Evolutionary conservation across 2,888 invertebrate species (phyloP).

Genomic region (Metopia argyrocephala): DNA sequence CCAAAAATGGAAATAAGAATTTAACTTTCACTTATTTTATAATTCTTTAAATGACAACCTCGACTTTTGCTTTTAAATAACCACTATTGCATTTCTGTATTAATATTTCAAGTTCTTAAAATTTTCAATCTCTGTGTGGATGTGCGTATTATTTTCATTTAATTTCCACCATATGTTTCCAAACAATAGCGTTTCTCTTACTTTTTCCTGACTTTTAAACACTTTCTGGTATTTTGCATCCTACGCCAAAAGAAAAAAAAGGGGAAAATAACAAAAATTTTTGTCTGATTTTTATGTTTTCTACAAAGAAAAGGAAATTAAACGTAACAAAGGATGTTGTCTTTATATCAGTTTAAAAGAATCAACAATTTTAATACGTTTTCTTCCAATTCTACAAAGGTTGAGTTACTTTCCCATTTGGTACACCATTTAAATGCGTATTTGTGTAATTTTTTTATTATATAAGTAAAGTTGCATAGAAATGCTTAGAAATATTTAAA

Average conservation of each 20-base stretch:
- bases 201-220: background rate
- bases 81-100: background rate
- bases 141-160: conserved; percentile 21
- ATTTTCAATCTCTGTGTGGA: background rate
- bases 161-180: conserved; percentile 42
- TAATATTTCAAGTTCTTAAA: background rate
- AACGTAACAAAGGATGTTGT: conserved; percentile 39
- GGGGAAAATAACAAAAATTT: background rate
- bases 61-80: background rate
- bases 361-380: background rate
- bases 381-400: background rate
- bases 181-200: background rate
- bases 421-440: conserved; percentile 12
- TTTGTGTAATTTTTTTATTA: background rate
- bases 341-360: conserved; percentile 24
- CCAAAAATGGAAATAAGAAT: background rate
- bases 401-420: conserved; percentile 15
- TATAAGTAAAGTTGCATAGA: background rate
- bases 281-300: background rate
- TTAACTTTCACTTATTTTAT: conserved; percentile 1
- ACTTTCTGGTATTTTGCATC: background rate
- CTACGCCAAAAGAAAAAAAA: background rate
- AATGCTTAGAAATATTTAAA: background rate
- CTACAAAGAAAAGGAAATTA: conserved; percentile 56
- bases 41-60: background rate